phyloP scores from a whole-genome alignment of 2,797 vertebrate genomes.

The Bradypodion pumilum region DNA sequence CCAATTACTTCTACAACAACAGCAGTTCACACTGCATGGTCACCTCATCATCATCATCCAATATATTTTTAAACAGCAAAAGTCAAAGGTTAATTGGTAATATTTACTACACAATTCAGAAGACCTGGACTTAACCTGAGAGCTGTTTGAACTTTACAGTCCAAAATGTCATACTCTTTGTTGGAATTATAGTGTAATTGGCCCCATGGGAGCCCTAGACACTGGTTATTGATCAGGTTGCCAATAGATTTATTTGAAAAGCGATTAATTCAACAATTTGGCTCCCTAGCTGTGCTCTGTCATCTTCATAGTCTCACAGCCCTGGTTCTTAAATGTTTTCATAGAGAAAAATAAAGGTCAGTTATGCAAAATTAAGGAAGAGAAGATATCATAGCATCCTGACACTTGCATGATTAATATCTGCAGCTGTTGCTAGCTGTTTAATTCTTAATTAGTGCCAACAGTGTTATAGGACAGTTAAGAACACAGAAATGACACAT shows the following conservation, averaged over 20 bases:
- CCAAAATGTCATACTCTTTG: slow-evolving; percentile 72
- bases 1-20: slow-evolving; percentile 26
- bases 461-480: not conserved
- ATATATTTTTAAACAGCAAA: slow-evolving; percentile 51
- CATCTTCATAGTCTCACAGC: slow-evolving; percentile 14
- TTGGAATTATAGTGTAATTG: slow-evolving; percentile 74
- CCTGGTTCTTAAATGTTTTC: not conserved
- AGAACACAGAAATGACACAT: not conserved
- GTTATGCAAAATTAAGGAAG: not conserved
- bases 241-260: slow-evolving; percentile 62
- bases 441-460: slow-evolving; percentile 6
- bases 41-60: slow-evolving; percentile 34
- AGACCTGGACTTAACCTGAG: slow-evolving; percentile 62
- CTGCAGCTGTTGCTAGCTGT: not conserved
- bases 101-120: slow-evolving; percentile 67
- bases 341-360: not conserved
- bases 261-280: slow-evolving; percentile 51
- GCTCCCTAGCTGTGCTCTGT: not conserved
- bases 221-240: slow-evolving; percentile 72
- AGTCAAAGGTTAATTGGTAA: slow-evolving; percentile 73
- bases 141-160: slow-evolving; percentile 71
- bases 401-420: not conserved
- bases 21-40: slow-evolving; percentile 22
- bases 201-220: slow-evolving; percentile 59
- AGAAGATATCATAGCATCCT: too few relatives aligned